Percentiles rank a stretch among this genome's conserved stretches.
Conservation (phyloP, 2,888 invertebrate species). For the Lasioglossum morio region DNA sequence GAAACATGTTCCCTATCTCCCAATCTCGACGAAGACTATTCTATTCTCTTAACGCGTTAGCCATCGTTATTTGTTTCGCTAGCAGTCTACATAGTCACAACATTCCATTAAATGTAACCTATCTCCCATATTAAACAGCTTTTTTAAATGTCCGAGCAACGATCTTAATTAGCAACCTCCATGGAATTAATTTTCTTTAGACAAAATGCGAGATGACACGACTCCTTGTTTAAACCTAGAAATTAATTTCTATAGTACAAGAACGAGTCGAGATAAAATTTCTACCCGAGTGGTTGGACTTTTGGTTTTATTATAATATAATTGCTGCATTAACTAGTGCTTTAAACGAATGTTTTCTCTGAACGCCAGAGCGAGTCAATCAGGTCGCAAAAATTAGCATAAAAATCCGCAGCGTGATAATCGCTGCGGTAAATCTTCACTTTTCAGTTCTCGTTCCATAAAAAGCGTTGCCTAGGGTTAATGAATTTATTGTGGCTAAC, state of each 20-base stretch:
- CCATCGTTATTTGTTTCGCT: conserved; percentile 8
- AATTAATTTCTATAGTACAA: neutral
- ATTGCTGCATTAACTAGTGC: neutral
- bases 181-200: neutral
- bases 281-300: neutral
- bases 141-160: neutral
- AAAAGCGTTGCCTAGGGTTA: neutral
- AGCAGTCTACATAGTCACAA: neutral
- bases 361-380: neutral
- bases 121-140: neutral
- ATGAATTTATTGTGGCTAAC: too few relatives aligned
- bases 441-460: neutral
- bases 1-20: neutral
- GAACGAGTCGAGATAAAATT: neutral
- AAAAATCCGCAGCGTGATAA: neutral
- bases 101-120: neutral
- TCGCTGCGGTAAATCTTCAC: neutral
- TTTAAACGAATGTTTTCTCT: neutral
- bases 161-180: neutral
- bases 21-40: neutral
- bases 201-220: neutral
- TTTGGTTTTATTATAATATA: neutral
- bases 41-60: neutral
- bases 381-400: neutral
- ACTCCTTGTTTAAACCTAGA: neutral